Base-by-base conservation (phyloP, 2,888 invertebrate genomes). In the Diabrotica balteata region DNA sequence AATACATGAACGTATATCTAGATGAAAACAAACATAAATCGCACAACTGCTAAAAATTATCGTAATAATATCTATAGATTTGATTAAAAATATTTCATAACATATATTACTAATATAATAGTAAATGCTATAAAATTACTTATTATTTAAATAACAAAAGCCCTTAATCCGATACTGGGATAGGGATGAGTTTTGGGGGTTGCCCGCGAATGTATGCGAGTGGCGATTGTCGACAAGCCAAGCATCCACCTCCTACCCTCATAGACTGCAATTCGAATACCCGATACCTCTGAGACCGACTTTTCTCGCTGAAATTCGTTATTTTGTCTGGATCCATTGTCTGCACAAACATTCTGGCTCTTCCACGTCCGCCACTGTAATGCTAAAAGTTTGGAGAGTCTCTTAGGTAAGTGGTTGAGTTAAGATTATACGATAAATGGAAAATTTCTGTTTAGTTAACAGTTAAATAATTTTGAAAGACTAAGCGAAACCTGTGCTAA, bases 171-270 rank as follows among this genome's bases (percentile, higher is more conserved):
- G 32, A 5, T 5, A 4, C 32, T 32, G 32, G 4, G 32, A 32
- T 32, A 5, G 32, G 32, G 32, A 32, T 52, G 61, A 51, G 47
- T 59, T 58, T 62, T 79, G 77, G 80, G 78, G 77, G 78, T 76
- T 79, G 78, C 78, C 76, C 76, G 76, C 77, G 79, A 75, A 80
- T 80, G 81, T 81, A 81, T 81, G 82, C 81, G 79, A 79, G 75
- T 73, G 78, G 82, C 81, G 82, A 81, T 82, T 82, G 80, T 72
- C 71, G 58, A 64, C 58, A 45, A 58, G 50, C 58, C 52, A 52
- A 57, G 17, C 45, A 57, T 44, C 44, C 55, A 42, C 63, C 42
- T 46, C 57, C 70, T 57, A 64, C 63, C 70, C 73, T 72, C 68
- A 59, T 71, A 71, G 69, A 53, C 76, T 77, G 69, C 77, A 79